A percentile compares a stretch with the other conserved stretches of the same genome.
These are phyloP conservation scores for Trimorus sp. DNA, from an alignment of 2,888 invertebrate species.

Conservation along the genomic window DNA sequence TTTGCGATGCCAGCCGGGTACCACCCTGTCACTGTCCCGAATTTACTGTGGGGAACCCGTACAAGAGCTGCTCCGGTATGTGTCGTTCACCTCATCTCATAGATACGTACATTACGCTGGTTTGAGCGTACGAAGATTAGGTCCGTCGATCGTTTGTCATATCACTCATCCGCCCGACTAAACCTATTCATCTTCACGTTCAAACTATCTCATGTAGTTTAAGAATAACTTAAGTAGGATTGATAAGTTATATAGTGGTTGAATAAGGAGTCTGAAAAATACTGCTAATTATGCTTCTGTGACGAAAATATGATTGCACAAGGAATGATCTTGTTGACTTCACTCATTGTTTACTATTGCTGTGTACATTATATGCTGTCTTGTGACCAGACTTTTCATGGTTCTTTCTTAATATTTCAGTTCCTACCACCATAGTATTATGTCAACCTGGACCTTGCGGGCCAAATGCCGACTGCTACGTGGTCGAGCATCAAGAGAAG, in stretches of 20 bases:
- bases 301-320: conserved; percentile 4
- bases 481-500: conserved; percentile 90
- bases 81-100: conserved; percentile 1
- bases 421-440: conserved; percentile 76
- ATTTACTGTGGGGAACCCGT: conserved; percentile 91
- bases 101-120: conserved; percentile 3
- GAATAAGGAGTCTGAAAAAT: conserved; percentile 22
- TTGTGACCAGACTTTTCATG: no score
- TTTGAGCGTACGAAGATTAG: conserved; percentile 41
- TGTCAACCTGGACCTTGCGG: conserved; percentile 94
- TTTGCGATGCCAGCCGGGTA: conserved; percentile 89
- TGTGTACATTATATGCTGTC: no score
- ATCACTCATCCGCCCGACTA: conserved; percentile 18
- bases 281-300: conserved; percentile 8
- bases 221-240: neutral
- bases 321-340: no score
- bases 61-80: conserved; percentile 86
- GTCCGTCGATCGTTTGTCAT: conserved; percentile 13
- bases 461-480: conserved; percentile 91
- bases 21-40: conserved; percentile 94
- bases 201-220: conserved; percentile 28
- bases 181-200: conserved; percentile 45
- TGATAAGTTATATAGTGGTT: neutral
- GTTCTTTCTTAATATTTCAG: conserved; percentile 33
- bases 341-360: no score